A percentile compares a stretch with the other conserved stretches of the same genome.
Evolutionary conservation across 1,140 invertebrate genomes (phyloP).

Genomic region (Sesamia nonagrioides): DNA sequence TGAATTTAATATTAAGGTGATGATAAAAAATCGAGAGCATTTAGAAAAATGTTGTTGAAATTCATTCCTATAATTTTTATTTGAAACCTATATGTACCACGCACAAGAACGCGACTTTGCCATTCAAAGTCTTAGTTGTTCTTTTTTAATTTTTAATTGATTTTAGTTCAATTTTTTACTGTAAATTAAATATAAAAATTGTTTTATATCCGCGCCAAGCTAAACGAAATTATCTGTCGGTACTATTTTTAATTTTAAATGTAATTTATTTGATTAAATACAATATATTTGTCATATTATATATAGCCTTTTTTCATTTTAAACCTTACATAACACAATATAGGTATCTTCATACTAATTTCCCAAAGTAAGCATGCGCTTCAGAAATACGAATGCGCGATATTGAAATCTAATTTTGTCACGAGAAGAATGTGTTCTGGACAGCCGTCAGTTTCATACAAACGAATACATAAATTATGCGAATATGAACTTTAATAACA

Average conservation of each 20-base stretch:
- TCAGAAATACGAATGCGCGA: too few relatives aligned
- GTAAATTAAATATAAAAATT: conserved; percentile 65
- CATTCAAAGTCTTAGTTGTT: background rate
- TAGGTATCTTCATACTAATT: too few relatives aligned
- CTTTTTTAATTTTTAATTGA: conserved; percentile 25
- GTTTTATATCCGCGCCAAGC: conserved; percentile 65
- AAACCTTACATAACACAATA: background rate
- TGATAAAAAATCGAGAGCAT: conserved; percentile 59
- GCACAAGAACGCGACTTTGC: conserved; percentile 70
- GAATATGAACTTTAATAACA: too few relatives aligned
- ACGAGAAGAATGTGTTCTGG: too few relatives aligned
- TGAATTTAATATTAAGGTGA: conserved; percentile 48
- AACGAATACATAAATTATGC: too few relatives aligned
- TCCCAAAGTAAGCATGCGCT: too few relatives aligned
- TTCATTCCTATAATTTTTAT: conserved; percentile 65
- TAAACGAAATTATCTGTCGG: conserved; percentile 81
- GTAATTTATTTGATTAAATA: conserved; percentile 85
- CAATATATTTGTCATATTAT: conserved; percentile 82
- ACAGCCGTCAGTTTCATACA: too few relatives aligned
- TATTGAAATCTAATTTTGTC: too few relatives aligned
- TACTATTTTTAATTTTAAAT: conserved; percentile 81
- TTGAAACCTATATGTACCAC: conserved; percentile 58
- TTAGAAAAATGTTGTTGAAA: conserved; percentile 63
- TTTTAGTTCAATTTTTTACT: conserved; percentile 46
- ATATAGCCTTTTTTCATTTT: conserved; percentile 56